Base-by-base conservation (phyloP, 2,797 vertebrate species). In the Myoxocephalus aenaeus region DNA sequence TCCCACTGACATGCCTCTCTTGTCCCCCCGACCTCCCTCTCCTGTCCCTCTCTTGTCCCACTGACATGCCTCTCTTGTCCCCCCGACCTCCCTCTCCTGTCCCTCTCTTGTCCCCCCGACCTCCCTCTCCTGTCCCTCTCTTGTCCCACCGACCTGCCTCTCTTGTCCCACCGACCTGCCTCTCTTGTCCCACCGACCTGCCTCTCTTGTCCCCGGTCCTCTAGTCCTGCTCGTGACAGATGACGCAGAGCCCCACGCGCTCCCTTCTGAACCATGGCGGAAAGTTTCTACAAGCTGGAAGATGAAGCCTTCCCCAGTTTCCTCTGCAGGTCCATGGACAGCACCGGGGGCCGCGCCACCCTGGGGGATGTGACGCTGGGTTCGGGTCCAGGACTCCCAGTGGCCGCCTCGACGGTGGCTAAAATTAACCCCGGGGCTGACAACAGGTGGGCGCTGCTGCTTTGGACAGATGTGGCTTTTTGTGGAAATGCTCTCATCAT, bases 361-460 rank as follows among this genome's bases (percentile, higher is more conserved):
- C 91, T 98, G 68, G 96, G 94, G 80, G 97, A 98, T 79, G 89
- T 97, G 78, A 98, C 96, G 0, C 59, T 98, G 82, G 94, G 94
- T 70, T 98, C 98, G 71, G 96, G 95, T 73, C 96, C 96, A 15
- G 98, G 98, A 36, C 88, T 97, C 27, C 98, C 98, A 53, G 94
- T 99, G 89, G 98, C 98, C 66, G 97, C 97, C 77, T 99, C 98
- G n/a, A 99, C 98, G 25, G 94, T 97, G 81, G 97, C 96, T 89
- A 97, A 95, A 95, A 93, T 91, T 92, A 96, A 93, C 94, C 81
- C 67, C 0, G 83, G 56, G 15, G 70, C 80, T 84, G 94, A 95
- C 85, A 94, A 94, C 92, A 97, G 98, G 98, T 99, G 95, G 93
- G 94, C 4, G 51, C 65, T 81, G 53, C 69, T 86, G 18, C 46